phyloP scores from a whole-genome alignment of 2,888 invertebrate species.

The Stenolophus ochropezus region DNA sequence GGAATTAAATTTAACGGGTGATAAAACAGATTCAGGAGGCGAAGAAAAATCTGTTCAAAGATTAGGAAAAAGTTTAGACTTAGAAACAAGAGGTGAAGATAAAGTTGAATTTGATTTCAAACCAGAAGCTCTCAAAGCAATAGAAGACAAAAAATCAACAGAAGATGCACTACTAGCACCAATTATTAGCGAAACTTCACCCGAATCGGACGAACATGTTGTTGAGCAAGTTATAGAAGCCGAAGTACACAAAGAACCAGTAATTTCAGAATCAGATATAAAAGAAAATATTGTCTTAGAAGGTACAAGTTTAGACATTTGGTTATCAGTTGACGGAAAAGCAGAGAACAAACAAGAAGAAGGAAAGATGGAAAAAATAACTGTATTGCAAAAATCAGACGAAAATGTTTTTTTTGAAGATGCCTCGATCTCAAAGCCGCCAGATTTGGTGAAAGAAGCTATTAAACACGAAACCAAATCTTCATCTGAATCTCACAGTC shows the following conservation, averaged over 20 bases:
- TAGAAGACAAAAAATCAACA: constrained; percentile 36
- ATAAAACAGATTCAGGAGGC: constrained; percentile 72
- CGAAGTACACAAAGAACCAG: constrained; percentile 73
- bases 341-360: constrained; percentile 69
- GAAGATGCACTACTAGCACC: constrained; percentile 60
- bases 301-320: constrained; percentile 73
- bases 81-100: constrained; percentile 69
- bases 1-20: constrained; percentile 81
- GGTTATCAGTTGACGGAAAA: constrained; percentile 72
- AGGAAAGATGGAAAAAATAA: constrained; percentile 68
- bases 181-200: constrained; percentile 68
- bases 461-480: constrained; percentile 70
- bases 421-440: constrained; percentile 68
- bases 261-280: constrained; percentile 65
- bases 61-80: constrained; percentile 72
- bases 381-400: constrained; percentile 69
- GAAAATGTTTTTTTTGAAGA: constrained; percentile 72
- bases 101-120: constrained; percentile 70
- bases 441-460: constrained; percentile 67
- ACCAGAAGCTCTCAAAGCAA: constrained; percentile 66
- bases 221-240: constrained; percentile 73
- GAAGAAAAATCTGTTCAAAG: constrained; percentile 68
- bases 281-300: constrained; percentile 70
- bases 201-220: constrained; percentile 74
- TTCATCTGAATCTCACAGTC: constrained; percentile 71